phyloP scores from a whole-genome alignment of 2,797 vertebrate species.

The Cynopterus sphinx region DNA sequence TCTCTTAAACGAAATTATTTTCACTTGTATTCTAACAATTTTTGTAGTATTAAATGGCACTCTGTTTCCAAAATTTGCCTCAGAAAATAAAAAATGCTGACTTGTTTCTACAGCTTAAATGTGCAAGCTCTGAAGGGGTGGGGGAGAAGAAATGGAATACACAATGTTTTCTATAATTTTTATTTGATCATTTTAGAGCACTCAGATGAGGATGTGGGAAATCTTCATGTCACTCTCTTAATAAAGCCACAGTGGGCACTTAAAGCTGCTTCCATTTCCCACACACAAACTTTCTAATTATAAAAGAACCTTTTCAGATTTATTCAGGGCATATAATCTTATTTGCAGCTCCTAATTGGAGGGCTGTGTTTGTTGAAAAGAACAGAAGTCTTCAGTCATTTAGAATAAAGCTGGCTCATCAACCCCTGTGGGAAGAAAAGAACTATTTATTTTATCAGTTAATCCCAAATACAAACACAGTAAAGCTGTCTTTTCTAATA shows the following conservation, averaged over 20 bases:
- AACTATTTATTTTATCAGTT: conserved; percentile 87
- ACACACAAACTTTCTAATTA: conserved; percentile 84
- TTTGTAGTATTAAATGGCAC: background rate
- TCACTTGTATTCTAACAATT: conserved; percentile 11
- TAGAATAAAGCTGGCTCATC: conserved; percentile 84
- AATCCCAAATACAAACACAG: conserved; percentile 87
- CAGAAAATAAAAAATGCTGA: background rate
- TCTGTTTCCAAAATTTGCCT: background rate
- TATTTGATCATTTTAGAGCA: conserved; percentile 76
- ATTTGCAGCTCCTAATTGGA: conserved; percentile 88
- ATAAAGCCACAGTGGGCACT: conserved; percentile 81
- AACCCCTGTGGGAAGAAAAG: conserved; percentile 85
- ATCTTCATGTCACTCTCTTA: conserved; percentile 76
- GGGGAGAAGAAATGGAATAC: background rate
- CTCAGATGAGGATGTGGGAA: conserved; percentile 75
- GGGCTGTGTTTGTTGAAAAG: conserved; percentile 86
- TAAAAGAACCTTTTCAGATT: conserved; percentile 87
- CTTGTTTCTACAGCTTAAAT: conserved; percentile 10
- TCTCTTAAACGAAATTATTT: background rate
- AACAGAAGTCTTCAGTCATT: conserved; percentile 87
- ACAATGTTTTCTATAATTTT: conserved; percentile 70
- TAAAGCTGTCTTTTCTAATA: conserved; percentile 86
- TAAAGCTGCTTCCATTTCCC: conserved; percentile 77
- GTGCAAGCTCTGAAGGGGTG: background rate
- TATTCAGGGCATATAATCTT: conserved; percentile 85